Base-by-base conservation (phyloP, 92 coral and sea anemone genomes). In the Porites cylindrica region DNA sequence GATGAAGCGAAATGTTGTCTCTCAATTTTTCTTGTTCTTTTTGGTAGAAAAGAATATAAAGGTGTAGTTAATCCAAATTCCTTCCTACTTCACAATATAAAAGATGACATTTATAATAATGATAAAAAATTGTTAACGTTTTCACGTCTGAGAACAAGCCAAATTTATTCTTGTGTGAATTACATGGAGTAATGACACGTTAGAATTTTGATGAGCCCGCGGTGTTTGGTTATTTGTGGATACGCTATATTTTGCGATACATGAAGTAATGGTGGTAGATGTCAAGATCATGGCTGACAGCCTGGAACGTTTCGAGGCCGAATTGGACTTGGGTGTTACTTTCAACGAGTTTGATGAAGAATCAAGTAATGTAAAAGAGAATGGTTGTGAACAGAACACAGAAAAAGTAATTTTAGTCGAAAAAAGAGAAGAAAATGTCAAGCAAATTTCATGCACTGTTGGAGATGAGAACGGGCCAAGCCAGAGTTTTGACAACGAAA, bases 291-390 rank as follows among this genome's bases (percentile, higher is more conserved):
- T 95, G 98, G 92, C 94, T 72, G 93, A 60, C 89, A 70, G 72
- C 19, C 58, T 16, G 43, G 75, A 23, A 72, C 75, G 82, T 26
- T 78, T 63, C 32, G 95, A 90, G 9, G 93, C 82, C 26, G 90
- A 89, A 59, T 61, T 95, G 11, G 89, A 93, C 63, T 62, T 95
- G 38, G 96, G 91, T 69, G 96, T 95, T 64, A 17, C 85, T 50
- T 93, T 88, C 77, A 95, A 95, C 63, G 98, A 95, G 79, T 95
- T 95, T 84, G 98, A 91, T 24, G 98, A 95, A 14, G 98, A 95
- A 63, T 29, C 80, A 9, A 23, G 19, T 3, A 61, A 79, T 32
- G 74, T n/a, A 8, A 66, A 51, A 70, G 51, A 70, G 17, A 1
- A n/a, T 0, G 21, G 66, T 7, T 24, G 32, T 7, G 26, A 89